Base-by-base conservation (phyloP, 2,888 invertebrate species). In the Biston betularia region DNA sequence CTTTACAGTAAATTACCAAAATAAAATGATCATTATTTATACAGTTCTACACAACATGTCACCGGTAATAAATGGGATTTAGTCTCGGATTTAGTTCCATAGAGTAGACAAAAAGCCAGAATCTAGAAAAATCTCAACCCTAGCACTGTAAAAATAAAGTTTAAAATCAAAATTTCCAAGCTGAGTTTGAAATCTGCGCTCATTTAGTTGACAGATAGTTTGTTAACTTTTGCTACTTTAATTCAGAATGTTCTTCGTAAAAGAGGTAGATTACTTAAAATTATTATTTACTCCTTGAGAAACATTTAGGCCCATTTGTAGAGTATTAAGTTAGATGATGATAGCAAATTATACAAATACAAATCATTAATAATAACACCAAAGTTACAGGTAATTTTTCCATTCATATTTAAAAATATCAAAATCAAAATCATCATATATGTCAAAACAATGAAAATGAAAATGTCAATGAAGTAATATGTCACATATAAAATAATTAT, bases 191-290 rank as follows among this genome's bases (percentile, higher is more conserved):
- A 49, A 61, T 54, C 54, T 35, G 55, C 54, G 35, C 56, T 52
- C 65, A 57, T 61, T 56, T 34, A 48, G 46, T 56, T 48, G 65
- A 61, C 56, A 61, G 15, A 61, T 52, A 61, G 61, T 52, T 61
- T 38, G 45, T 66, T 66, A 53, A 65, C 52, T 61, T 57, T 57
- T 24, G 61, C 15, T 52, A 33, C 40, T 55, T 65, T 45, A n/a
- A n/a, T n/a, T n/a, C n/a, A 40, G 45, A 7, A 52, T 46, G 10
- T 33, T 44, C 50, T 57, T 38, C 15, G 44, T 35, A 52, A 7
- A 35, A 9, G 12, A 34, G 48, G 33, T 35, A 15, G 40, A 49
- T 58, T 56, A 42, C 34, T 24, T 46, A 40, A 9, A n/a, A n/a
- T n/a, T n/a, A 40, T 24, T 24, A 24, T 24, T 24, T 24, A 24